Base-by-base conservation (phyloP, 2,797 vertebrate species). In the Lagothrix lagotricha region DNA sequence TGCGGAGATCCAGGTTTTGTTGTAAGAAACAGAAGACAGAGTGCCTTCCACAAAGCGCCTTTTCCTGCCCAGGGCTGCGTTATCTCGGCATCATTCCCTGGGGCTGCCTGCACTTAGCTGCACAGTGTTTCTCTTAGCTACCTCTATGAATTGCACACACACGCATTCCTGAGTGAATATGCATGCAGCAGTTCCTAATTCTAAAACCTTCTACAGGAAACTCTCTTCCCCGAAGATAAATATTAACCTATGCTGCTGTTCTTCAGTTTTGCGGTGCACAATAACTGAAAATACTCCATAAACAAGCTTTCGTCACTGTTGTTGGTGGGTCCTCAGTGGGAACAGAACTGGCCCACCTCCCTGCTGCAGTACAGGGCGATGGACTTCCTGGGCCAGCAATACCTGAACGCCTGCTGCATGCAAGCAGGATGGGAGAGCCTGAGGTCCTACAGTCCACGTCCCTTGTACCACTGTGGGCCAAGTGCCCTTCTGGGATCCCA, bases 371-470 rank as follows among this genome's bases (percentile, higher is more conserved):
- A 44, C 15, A 19, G 1, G 14, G 44, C 0, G 1, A 24, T 5
- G 12, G 24, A 5, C 8, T 19, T 52, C 72, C 58, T 4, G 15
- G 80, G 54, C n/a, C 5, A 5, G 22, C 2, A 11, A 28, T 24
- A 28, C 24, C 52, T 33, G 85, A 58, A 39, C 0, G 4, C 4
- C 13, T 19, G 48, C 44, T 22, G 61, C 3, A 4, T 8, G 28
- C 39, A 54, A 54, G 48, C 44, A 36, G 19, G 4, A 9, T 33
- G 33, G 48, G 33, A n/a, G 72, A 30, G 7, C 8, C 24, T 41
- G 2, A 0, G 19, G n/a, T 41, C 41, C 44, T 13, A 1, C 8
- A 1, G 19, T n/a, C 39, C 24, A 57, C 5, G 0, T 11, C 9
- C 39, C 39, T 48, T 64, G 4, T 13, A 24, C 26, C 44, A 13